phyloP scores from a whole-genome alignment of 2,888 invertebrate species.

The Hyalella azteca region DNA sequence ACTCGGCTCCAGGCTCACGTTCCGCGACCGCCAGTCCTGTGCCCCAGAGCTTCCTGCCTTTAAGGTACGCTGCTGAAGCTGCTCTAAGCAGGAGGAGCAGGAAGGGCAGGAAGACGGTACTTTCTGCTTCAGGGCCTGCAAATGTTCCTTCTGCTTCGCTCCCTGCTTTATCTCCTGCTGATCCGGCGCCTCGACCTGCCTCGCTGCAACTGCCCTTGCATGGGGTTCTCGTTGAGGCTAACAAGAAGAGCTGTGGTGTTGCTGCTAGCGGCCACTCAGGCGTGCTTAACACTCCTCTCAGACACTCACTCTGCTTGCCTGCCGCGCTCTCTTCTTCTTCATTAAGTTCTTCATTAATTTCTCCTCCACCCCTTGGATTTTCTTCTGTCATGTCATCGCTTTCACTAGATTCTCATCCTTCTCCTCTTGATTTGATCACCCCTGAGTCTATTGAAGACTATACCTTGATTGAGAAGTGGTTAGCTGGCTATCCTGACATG shows the following conservation, averaged over 20 bases:
- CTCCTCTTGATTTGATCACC: conserved; percentile 15
- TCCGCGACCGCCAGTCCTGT: conserved; percentile 55
- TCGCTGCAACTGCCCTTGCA: conserved; percentile 21
- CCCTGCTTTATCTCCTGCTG: too few relatives aligned
- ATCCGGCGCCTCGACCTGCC: not conserved
- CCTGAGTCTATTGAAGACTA: conserved; percentile 9
- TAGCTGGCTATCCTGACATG: not conserved
- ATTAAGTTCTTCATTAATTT: not conserved
- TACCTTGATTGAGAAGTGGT: conserved; percentile 10
- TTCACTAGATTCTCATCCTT: conserved; percentile 1
- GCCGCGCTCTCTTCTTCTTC: not conserved
- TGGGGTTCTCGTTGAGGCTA: not conserved
- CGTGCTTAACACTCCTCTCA: conserved; percentile 17
- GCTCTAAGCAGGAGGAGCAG: conserved; percentile 22
- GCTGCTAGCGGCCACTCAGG: too few relatives aligned
- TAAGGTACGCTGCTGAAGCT: conserved; percentile 29
- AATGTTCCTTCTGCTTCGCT: too few relatives aligned
- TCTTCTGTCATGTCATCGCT: not conserved
- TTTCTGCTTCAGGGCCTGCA: too few relatives aligned
- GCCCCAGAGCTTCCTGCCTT: conserved; percentile 27
- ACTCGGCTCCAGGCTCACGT: conserved; percentile 56
- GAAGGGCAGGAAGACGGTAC: too few relatives aligned
- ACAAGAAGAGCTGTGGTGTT: not conserved
- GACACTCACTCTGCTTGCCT: conserved; percentile 20
- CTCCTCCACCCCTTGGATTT: too few relatives aligned